Evolutionary conservation across 2,797 vertebrate genomes (phyloP).

Genomic region (Tragopan temminckii): DNA sequence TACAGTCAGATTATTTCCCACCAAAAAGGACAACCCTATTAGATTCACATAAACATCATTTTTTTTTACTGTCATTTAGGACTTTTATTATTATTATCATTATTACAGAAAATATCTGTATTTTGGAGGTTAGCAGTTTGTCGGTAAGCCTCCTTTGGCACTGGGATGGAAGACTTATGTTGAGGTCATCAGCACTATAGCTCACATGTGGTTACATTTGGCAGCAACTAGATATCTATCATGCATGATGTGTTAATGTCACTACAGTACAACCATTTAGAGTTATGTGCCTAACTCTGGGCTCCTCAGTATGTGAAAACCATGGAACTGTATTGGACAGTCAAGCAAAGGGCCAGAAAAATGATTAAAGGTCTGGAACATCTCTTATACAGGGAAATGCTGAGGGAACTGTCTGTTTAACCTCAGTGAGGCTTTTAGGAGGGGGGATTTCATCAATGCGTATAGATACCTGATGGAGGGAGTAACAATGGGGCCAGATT

Average conservation of each 20-base stretch:
- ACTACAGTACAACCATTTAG: neutral
- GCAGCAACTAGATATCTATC: neutral
- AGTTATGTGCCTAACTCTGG: neutral
- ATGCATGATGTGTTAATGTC: neutral
- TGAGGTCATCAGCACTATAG: neutral
- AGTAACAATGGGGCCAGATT: neutral
- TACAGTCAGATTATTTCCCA: neutral
- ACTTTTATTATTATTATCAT: neutral
- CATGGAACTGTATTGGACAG: neutral
- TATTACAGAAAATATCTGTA: neutral
- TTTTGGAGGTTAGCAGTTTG: neutral
- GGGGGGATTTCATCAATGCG: accelerated
- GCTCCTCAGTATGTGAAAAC: neutral
- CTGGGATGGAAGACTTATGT: neutral
- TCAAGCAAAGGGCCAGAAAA: neutral
- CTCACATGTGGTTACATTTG: neutral
- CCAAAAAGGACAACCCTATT: neutral
- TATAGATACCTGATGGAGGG: accelerated
- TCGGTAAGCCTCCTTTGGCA: neutral
- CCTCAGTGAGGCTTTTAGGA: neutral
- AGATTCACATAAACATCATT: neutral
- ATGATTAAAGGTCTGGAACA: neutral
- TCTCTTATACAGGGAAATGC: accelerated
- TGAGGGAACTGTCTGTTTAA: neutral
- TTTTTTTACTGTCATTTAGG: neutral